Base-by-base conservation (phyloP, 2,888 invertebrate genomes). In the Trichogramma evanescens region DNA sequence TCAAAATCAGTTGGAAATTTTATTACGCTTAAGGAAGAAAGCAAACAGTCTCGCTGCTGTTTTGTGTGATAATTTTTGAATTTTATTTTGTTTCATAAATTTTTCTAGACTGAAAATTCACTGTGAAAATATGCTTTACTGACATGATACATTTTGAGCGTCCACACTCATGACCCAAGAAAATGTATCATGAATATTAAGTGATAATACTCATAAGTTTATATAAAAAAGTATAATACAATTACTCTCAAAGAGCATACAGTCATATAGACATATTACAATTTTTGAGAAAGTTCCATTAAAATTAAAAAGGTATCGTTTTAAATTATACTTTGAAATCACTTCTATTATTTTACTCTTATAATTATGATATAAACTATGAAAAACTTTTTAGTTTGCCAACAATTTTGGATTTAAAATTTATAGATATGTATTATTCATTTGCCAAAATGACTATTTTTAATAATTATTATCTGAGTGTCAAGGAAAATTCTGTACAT, bases 21-120 rank as follows among this genome's bases (percentile, higher is more conserved):
- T 13, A 61, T 63, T 59, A 59, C 57, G 66, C 69, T 62, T 66
- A 68, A 43, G 38, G 58, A 6, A 46, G 45, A 51, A 54, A 43
- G 49, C 56, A 69, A 60, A 39, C 49, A 53, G 39, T 39, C 52
- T 49, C 40, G n/a, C 26, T 59, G 50, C 2, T 50, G 54, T 58
- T 46, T 63, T 46, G 6, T 58, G 8, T 44, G 59, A 51, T 40
- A 67, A 59, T 26, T 26, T 26, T 26, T 26, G 26, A 26, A 26
- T 26, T 26, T 26, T 26, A 26, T 26, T 26, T 26, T 26, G 26
- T 26, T 26, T 26, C 26, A 26, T 26, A 26, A 26, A 26, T 26
- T 26, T 26, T 26, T 26, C 26, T 26, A 26, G 26, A 26, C 26
- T 26, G 26, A 26, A 26, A 26, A 26, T 26, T 26, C 26, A 26